Conservation (phyloP, 2,113 vertebrate species). For the Cebidichthys violaceus region DNA sequence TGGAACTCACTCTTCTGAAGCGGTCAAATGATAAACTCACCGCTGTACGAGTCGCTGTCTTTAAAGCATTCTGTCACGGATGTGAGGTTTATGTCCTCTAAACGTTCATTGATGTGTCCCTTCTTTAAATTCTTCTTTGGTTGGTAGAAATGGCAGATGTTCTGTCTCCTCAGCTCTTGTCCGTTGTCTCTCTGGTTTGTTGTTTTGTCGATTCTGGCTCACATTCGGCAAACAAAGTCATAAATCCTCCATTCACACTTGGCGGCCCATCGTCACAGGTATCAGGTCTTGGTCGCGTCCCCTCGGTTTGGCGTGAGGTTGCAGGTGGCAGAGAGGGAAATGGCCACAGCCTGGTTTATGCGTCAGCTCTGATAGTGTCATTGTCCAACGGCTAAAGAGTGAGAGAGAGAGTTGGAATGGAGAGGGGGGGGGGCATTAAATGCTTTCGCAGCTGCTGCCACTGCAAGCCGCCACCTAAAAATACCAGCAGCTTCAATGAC, state of each 20-base stretch:
- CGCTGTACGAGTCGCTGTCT: background rate
- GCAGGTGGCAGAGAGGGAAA: conserved; percentile 53
- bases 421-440: conserved; percentile 50
- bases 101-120: conserved; percentile 14
- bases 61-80: conserved; percentile 22
- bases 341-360: conserved; percentile 23
- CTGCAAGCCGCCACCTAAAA: conserved; percentile 74
- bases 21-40: conserved; percentile 42
- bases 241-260: conserved; percentile 24
- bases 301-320: background rate
- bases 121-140: background rate
- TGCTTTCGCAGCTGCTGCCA: conserved; percentile 80
- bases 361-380: conserved; percentile 61
- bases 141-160: no score
- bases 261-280: background rate
- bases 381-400: conserved; percentile 64
- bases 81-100: background rate
- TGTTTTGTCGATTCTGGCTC: background rate
- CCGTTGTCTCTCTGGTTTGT: conserved; percentile 4
- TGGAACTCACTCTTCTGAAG: background rate
- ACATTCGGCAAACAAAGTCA: background rate
- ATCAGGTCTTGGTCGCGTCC: conserved; percentile 11
- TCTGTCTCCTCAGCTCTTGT: background rate
- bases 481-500: conserved; percentile 79
- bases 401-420: conserved; percentile 41